phyloP scores from a whole-genome alignment of 1,140 invertebrate species.

The Hyposmocoma kahamanoa region DNA sequence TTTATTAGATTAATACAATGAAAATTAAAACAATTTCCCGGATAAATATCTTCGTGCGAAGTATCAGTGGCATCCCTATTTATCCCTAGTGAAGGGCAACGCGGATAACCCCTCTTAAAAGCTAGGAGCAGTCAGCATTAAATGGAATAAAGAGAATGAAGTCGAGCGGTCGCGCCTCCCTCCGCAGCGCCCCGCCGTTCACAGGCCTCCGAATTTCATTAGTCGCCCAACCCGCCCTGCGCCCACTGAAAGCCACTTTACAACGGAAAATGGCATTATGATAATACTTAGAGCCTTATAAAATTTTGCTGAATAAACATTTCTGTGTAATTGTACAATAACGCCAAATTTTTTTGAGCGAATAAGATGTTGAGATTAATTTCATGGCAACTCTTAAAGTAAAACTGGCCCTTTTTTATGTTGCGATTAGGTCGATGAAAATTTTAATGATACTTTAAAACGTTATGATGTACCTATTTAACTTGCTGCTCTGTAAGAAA shows the following conservation, averaged over 20 bases:
- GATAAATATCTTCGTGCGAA: constrained; percentile 72
- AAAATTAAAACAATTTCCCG: constrained; percentile 76
- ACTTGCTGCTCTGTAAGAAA: too few species aligned
- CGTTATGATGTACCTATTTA: too few species aligned
- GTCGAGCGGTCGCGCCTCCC: constrained; percentile 53
- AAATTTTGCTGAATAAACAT: constrained; percentile 70
- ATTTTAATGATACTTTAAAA: too few species aligned
- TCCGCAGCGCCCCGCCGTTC: constrained; percentile 19
- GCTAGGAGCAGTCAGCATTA: constrained; percentile 72
- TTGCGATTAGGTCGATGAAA: too few species aligned
- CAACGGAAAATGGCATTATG: constrained; percentile 69
- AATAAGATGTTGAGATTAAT: too few species aligned
- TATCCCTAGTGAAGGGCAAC: constrained; percentile 66
- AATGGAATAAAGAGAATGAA: constrained; percentile 71
- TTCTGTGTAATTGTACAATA: constrained; percentile 63
- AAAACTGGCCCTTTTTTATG: too few species aligned
- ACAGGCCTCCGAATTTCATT: constrained; percentile 71
- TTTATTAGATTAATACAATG: constrained; percentile 72
- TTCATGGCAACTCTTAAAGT: too few species aligned
- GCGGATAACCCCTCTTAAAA: constrained; percentile 72
- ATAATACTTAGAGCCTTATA: constrained; percentile 69
- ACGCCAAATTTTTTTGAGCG: constrained; percentile 36
- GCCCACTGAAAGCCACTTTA: constrained; percentile 65
- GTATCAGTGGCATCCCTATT: constrained; percentile 68
- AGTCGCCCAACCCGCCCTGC: constrained; percentile 46